Evolutionary conservation across 1,140 invertebrate genomes (phyloP), one percentile per base, ranked within the genome.

Genomic region (Cardiocondyla obscurior): DNA sequence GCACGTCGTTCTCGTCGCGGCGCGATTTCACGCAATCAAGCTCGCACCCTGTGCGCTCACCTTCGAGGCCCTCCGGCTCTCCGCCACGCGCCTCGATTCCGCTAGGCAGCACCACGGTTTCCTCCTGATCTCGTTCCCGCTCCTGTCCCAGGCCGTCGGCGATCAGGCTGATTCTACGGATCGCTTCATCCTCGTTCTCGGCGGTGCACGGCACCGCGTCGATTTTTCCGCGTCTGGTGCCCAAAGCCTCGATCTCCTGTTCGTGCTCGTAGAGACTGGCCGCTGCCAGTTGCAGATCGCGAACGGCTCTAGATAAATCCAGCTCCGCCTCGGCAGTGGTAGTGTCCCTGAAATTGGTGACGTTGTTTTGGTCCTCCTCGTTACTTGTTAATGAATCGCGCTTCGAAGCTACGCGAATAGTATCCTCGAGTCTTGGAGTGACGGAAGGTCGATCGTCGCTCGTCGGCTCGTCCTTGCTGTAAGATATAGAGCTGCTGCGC

Each of bases 1-100:
- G 60, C 60, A 28, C 70, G 69, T 49, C 77, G 39, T 51, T 49
- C 19, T 46, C 46, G 16, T n/a, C 30, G 25, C 28, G 33, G 33
- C 55, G 42, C 57, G 33, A 64, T 25, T 5, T 36, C 58, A 55
- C 25, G 22, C 69, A 73, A 72, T 39, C 67, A 88, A 84, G 28
- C 51, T 84, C 72, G 84, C 86, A 84, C 69, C 65, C 67, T 49
- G 25, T 88, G 51, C 30, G 83, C 87, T 89, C 87, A 89, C 87
- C 87, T 89, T 88, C 86, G 64, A 67, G 22, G 42, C 62, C 42
- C 62, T 36, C 44, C 74, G 53, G 55, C 25, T 14, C 55, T 19
- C 51, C 58, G 10, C 12, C 36, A 10, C 16, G 39, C 25, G 16
- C 19, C 16, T 72, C 76, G 58, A 85, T 70, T 28, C 69, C 85